Evolutionary conservation across 2,888 invertebrate genomes (phyloP).

Genomic region (Lepidocyrtinus sp.): DNA sequence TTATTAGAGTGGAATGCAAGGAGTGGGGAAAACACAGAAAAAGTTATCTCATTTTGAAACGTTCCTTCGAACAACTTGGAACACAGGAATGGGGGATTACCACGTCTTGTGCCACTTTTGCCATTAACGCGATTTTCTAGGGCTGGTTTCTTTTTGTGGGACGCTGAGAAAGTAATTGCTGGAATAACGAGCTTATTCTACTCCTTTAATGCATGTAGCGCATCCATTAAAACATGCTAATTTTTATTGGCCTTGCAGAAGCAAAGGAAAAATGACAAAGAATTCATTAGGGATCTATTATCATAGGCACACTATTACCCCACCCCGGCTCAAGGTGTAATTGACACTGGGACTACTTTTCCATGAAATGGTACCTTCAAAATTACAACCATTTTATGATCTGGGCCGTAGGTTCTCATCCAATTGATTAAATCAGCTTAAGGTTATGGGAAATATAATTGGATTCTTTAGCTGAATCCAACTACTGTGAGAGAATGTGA

Average conservation of each 20-base stretch:
- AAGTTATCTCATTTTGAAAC: conserved; percentile 15
- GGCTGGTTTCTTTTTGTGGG: neutral
- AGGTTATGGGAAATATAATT: neutral
- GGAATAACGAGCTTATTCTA: neutral
- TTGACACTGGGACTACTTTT: neutral
- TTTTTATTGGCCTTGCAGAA: neutral
- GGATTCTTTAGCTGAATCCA: neutral
- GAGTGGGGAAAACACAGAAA: neutral
- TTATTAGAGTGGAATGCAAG: neutral
- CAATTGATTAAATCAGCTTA: neutral
- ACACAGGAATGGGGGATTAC: neutral
- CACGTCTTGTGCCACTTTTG: conserved; percentile 15
- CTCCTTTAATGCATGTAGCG: neutral
- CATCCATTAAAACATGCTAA: conserved; percentile 7
- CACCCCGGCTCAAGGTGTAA: neutral
- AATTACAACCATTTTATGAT: no score
- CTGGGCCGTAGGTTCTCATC: no score
- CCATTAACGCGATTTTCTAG: neutral
- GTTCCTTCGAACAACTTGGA: neutral
- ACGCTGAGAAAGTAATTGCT: neutral
- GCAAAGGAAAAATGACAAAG: neutral
- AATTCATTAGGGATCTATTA: neutral
- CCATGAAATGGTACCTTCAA: neutral
- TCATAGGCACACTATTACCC: neutral
- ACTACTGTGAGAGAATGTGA: no score